phyloP scores from a whole-genome alignment of 2,113 vertebrate species.

The Xyliphius kryptos region DNA sequence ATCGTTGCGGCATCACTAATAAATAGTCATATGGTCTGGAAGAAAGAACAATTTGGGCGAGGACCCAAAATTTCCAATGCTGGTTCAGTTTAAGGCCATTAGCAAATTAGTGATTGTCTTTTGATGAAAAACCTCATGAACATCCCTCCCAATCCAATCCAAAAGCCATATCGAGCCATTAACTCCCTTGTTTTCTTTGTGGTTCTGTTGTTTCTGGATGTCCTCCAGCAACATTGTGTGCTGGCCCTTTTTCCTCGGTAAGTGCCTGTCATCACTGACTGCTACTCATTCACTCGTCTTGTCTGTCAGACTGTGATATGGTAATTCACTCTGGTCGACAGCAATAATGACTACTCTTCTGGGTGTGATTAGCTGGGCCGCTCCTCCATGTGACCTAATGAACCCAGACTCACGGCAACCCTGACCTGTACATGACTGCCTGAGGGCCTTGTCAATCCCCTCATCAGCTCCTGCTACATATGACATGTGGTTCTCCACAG shows the following conservation, averaged over 20 bases:
- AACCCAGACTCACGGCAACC: constrained; percentile 34
- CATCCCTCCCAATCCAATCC: background rate
- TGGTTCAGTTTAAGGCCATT: background rate
- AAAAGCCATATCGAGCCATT: background rate
- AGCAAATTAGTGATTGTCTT: background rate
- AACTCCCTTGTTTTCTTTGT: background rate
- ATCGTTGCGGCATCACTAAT: constrained; percentile 17
- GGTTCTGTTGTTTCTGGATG: background rate
- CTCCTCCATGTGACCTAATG: constrained; percentile 21
- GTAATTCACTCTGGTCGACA: constrained; percentile 44
- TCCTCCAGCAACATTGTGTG: constrained; percentile 6
- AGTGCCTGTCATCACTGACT: constrained; percentile 36
- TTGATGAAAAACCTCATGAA: background rate
- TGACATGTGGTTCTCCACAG: background rate
- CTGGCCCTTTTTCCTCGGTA: constrained; percentile 16
- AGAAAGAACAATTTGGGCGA: too few species aligned
- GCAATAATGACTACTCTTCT: constrained; percentile 44
- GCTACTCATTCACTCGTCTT: constrained; percentile 39
- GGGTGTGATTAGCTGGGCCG: constrained; percentile 43
- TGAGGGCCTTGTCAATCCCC: constrained; percentile 23
- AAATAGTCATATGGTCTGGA: background rate
- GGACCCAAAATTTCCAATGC: background rate
- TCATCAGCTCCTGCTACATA: constrained; percentile 3
- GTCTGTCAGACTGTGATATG: constrained; percentile 48
- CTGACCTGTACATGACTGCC: constrained; percentile 37